Conservation (phyloP, 2,888 invertebrate genomes). For the Cryptocephalus moraei region DNA sequence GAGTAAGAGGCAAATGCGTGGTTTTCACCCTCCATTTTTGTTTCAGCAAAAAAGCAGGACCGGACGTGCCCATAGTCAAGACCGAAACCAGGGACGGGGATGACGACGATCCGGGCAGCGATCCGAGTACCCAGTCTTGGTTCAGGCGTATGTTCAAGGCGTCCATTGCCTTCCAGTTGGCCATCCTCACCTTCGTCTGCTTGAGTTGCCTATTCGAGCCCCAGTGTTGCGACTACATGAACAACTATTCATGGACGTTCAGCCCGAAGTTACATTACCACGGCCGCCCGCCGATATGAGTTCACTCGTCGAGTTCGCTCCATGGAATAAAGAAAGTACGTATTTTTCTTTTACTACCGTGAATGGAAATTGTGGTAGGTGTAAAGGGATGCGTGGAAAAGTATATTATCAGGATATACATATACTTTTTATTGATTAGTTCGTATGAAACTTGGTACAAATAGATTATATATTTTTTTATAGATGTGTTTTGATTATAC, state of each 20-base stretch:
- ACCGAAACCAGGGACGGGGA: slow-evolving; percentile 33
- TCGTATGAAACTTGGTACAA: no score
- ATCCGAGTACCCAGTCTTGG: slow-evolving; percentile 45
- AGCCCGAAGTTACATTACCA: slow-evolving; percentile 75
- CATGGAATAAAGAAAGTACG: no score
- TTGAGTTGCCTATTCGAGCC: slow-evolving; percentile 67
- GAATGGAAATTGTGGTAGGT: neutral
- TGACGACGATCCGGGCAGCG: slow-evolving; percentile 47
- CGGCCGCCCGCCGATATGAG: slow-evolving; percentile 70
- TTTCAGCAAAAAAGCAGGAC: slow-evolving; percentile 16
- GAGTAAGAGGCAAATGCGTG: no score
- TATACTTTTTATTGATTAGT: no score
- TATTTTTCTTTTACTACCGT: slow-evolving; percentile 2
- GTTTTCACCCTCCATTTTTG: no score
- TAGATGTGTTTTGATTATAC: no score
- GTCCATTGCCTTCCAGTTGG: slow-evolving; percentile 69
- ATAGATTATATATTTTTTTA: no score
- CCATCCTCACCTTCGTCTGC: slow-evolving; percentile 60
- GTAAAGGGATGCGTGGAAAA: no score
- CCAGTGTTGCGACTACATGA: slow-evolving; percentile 67
- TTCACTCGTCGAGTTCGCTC: slow-evolving; percentile 3
- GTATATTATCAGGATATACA: no score
- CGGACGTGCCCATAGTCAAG: slow-evolving; percentile 9
- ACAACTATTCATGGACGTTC: slow-evolving; percentile 63
- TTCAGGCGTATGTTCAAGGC: slow-evolving; percentile 61